Percentiles rank a stretch among this genome's conserved stretches.
Evolutionary conservation across 2,888 invertebrate species (phyloP).

Genomic region (Spilarctia lutea): DNA sequence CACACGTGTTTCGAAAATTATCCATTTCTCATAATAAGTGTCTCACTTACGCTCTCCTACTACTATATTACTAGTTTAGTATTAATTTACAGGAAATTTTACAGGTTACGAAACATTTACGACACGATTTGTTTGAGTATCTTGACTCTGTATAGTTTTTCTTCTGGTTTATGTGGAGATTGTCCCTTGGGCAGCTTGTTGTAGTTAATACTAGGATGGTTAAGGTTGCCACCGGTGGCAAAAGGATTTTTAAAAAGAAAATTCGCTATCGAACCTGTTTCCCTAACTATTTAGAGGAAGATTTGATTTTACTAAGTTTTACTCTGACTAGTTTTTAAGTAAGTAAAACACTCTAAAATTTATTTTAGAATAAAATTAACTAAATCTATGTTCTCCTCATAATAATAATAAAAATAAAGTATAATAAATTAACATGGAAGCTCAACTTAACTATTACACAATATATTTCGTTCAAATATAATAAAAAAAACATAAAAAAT

Average conservation of each 20-base stretch:
- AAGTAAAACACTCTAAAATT: too few relatives aligned
- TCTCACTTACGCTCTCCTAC: neutral
- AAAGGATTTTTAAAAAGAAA: neutral
- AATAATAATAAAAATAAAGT: too few relatives aligned
- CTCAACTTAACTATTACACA: neutral
- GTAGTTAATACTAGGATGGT: conserved; percentile 14
- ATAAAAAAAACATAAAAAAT: neutral
- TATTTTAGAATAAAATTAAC: too few relatives aligned
- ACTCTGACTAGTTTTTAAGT: too few relatives aligned
- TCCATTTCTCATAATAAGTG: conserved; percentile 6
- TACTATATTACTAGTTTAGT: neutral
- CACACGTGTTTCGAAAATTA: conserved; percentile 14
- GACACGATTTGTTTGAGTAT: conserved; percentile 21
- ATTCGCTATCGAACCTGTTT: neutral
- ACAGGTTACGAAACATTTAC: conserved; percentile 19
- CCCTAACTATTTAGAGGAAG: too few relatives aligned
- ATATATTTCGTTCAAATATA: neutral
- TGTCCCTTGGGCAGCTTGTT: conserved; percentile 24
- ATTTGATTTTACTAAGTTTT: too few relatives aligned
- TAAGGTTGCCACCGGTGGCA: conserved; percentile 16
- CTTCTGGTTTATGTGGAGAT: conserved; percentile 21
- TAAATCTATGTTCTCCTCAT: too few relatives aligned
- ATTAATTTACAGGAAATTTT: too few relatives aligned
- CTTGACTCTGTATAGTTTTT: conserved; percentile 24
- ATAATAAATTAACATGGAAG: neutral